Conservation (phyloP, 2,888 invertebrate genomes). For the Tupiocoris notatus region DNA sequence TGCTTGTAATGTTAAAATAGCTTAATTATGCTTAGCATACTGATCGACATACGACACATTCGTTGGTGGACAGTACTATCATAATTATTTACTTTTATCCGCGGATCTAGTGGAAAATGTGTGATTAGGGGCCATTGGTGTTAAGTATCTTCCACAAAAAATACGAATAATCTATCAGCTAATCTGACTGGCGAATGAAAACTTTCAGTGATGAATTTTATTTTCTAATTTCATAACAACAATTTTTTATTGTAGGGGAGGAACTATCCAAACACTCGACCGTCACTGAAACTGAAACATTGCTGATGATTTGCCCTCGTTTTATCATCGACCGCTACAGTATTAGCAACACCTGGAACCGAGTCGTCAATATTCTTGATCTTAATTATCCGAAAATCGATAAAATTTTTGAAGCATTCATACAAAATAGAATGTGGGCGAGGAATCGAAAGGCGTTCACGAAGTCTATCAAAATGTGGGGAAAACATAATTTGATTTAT, state of each 20-base stretch:
- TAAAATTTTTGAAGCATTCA: conserved; percentile 32
- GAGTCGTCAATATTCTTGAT: conserved; percentile 27
- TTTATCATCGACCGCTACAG: conserved; percentile 35
- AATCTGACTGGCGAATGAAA: too few relatives aligned
- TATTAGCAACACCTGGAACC: conserved; percentile 26
- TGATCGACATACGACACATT: too few relatives aligned
- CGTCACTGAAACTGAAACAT: conserved; percentile 32
- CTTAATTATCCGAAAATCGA: conserved; percentile 28
- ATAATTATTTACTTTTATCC: too few relatives aligned
- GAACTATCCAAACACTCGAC: conserved; percentile 28
- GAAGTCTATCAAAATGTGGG: conserved; percentile 22
- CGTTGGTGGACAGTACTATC: too few relatives aligned
- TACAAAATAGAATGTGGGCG: conserved; percentile 31
- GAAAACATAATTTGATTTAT: not conserved
- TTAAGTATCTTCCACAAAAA: too few relatives aligned
- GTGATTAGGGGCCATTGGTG: too few relatives aligned
- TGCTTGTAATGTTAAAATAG: too few relatives aligned
- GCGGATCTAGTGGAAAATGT: too few relatives aligned
- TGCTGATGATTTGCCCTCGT: conserved; percentile 36
- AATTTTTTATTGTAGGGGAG: conserved; percentile 31
- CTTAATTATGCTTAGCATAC: too few relatives aligned
- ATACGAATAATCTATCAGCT: too few relatives aligned
- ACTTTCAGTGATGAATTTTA: too few relatives aligned
- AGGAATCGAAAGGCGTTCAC: conserved; percentile 19
- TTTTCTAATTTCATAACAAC: too few relatives aligned